Base-by-base conservation (phyloP, 2,888 invertebrate genomes). In the Dicyrtoma fusca region DNA sequence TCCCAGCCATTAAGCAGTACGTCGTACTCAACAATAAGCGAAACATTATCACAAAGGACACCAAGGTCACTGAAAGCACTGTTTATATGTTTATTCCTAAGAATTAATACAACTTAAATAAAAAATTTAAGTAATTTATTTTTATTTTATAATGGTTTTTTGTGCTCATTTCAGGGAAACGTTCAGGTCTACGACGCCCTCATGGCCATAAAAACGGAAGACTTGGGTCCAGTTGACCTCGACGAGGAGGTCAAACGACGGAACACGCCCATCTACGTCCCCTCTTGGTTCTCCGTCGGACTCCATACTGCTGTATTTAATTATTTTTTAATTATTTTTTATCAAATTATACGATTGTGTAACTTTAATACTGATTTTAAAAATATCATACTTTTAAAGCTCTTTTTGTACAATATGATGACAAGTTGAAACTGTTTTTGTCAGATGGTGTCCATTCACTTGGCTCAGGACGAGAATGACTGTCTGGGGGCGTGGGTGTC, bases 401-500 rank as follows among this genome's bases (percentile, higher is more conserved):
- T n/a, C n/a, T n/a, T n/a, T n/a, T 13, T 44, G 45, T 13, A 11
- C 8, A 13, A 45, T 11, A 45, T 45, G 45, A 45, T 45, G 45
- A 45, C 13, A 45, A 8, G 45, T 8, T 45, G 25, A 65, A 42
- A 44, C 11, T 70, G 25, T 19, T 25, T 72, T 71, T 80, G 79
- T 1, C 81, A 94, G 92, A 94, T 98, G 93, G 87, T 98, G 81
- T 97, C 97, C 10, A 95, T 99, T 83, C 97, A 98, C 82, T 87
- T 99, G 81, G 94, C 93, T 0, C 94, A 94, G 84, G 99, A 99
- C 83, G 99, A 99, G 85, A 92, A 93, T 0, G 99, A 99, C 83
- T 98, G 97, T 83, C 92, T 99, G 82, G 91, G 96, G 47, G 97
- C 99, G 0, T 99, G 99, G 99, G 95, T 99, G 3, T 96, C 97